Evolutionary conservation across 2,888 invertebrate species (phyloP), one percentile per base, ranked within the genome.

Genomic region (Lutraria lutraria): DNA sequence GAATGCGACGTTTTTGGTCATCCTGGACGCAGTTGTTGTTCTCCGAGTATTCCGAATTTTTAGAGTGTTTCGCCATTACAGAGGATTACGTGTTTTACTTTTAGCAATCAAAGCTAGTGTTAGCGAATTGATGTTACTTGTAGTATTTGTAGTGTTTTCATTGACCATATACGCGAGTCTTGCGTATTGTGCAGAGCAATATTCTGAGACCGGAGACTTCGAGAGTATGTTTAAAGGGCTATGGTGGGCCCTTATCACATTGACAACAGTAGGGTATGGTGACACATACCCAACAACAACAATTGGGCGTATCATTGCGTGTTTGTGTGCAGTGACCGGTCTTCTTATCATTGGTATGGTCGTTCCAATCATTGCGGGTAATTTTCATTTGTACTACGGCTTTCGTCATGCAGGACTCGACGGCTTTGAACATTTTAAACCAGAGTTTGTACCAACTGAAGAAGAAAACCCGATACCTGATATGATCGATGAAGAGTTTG

Each of bases 331-430:
- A 0, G 87, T 96, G n/a, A 92, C 94, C 10, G 96, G 96, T 16
- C 94, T 96, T 12, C 92, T 96, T 25, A 93, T 96, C 16, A 94
- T 96, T n/a, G 95, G 95, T 1, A 93, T 96, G 90, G 95, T 95
- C 3, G 95, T 96, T 0, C 96, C 96, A 4, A 95, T 96, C 31
- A 96, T 96, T 72, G 95, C 96, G 31, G 95, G 94, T 63, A 96
- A 96, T 87, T 96, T 96, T 84, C 93, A 95, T 53, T 91, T 95
- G 13, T 96, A 95, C 90, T 96, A 96, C 89, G 94, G 93, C 8
- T 92, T 94, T 56, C 89, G 92, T 31, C 87, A 92, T 43, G 92
- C 92, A 21, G 92, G 92, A 0, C 86, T 88, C 56, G 88, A 91
- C 12, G 90, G 90, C 43, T 83, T 90, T 52, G 87, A 88, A 80